phyloP scores from a whole-genome alignment of 1,140 invertebrate genomes.

The Chlorops oryzae region DNA sequence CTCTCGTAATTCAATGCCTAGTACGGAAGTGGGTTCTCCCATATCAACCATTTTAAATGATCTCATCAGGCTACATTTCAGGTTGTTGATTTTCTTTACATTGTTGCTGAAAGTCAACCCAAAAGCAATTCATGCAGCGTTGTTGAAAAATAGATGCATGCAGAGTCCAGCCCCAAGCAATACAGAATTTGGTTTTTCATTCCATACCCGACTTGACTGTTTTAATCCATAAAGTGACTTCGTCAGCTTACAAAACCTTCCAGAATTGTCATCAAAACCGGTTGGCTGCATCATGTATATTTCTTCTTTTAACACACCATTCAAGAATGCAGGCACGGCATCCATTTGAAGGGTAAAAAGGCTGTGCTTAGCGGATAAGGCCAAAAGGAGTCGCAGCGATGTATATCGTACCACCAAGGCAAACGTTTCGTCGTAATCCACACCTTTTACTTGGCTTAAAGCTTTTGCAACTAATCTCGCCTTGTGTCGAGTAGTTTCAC shows the following conservation, averaged over 20 bases:
- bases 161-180: no score
- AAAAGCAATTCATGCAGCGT: no score
- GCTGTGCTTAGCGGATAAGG: slow-evolving; percentile 14
- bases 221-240: slow-evolving; percentile 33
- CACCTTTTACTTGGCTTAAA: slow-evolving; percentile 7
- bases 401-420: background rate
- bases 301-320: slow-evolving; percentile 44
- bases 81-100: no score
- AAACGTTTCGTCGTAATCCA: background rate
- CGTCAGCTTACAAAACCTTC: slow-evolving; percentile 18
- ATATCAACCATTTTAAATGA: no score
- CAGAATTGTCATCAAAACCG: slow-evolving; percentile 18
- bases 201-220: slow-evolving; percentile 29
- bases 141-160: no score
- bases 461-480: slow-evolving; percentile 2
- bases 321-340: slow-evolving; percentile 45
- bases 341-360: slow-evolving; percentile 42
- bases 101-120: no score
- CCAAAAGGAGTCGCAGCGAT: slow-evolving; percentile 3
- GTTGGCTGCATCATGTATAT: slow-evolving; percentile 46
- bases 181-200: slow-evolving; percentile 26
- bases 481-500: background rate
- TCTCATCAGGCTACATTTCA: no score
- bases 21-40: no score
- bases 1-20: no score